Evolutionary conservation across 30 jellyfish, hydroid and myxozoan species (phyloP).

Genomic region (Pelagia noctiluca): DNA sequence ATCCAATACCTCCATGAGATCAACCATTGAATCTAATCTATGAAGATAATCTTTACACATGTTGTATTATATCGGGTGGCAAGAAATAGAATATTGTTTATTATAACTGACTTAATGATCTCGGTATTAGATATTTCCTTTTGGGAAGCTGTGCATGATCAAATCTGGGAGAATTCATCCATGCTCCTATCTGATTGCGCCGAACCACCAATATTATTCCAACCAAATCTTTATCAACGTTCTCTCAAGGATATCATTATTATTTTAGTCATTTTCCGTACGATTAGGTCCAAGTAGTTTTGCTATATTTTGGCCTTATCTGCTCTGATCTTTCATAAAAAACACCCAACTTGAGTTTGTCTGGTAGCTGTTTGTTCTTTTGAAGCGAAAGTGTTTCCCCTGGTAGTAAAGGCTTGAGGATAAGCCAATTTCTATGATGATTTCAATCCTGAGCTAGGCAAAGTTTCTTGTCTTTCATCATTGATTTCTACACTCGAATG

Average conservation of each 20-base stretch:
- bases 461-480: constrained; percentile 8
- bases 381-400: background rate
- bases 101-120: no score
- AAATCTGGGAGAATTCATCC: no score
- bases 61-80: no score
- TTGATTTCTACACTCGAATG: background rate
- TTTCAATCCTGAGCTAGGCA: background rate
- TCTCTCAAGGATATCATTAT: background rate
- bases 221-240: background rate
- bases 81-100: no score
- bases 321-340: background rate
- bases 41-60: no score
- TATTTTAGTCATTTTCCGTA: background rate
- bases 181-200: no score
- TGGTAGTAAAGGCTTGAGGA: constrained; percentile 12
- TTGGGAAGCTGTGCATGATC: no score
- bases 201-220: no score
- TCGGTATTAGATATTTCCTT: no score
- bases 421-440: constrained; percentile 6
- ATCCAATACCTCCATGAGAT: background rate
- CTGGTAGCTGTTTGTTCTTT: background rate
- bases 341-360: background rate
- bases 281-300: constrained; percentile 4
- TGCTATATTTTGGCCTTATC: background rate
- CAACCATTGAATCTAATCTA: no score